Base-by-base conservation (phyloP, 2,888 invertebrate species). In the Nephrotoma flavescens region DNA sequence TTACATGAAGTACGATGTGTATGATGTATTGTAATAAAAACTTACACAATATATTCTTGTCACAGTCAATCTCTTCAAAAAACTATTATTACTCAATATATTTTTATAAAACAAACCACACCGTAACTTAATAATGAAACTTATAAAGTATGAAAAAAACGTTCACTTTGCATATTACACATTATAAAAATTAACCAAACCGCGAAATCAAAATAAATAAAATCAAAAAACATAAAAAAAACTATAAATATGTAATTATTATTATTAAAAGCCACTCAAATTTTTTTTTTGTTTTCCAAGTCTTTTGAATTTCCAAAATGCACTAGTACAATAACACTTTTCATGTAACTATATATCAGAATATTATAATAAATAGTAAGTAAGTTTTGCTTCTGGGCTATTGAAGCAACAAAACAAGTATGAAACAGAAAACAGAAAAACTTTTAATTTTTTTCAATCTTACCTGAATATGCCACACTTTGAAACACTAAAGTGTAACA, bases 391-490 rank as follows among this genome's bases (percentile, higher is more conserved):
- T 71, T 71, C 71, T 71, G 71, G 71, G 71, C 71, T 71, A 71
- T 71, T 71, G 71, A 71, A 71, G 31, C 71, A 71, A 71, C 71
- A 71, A 71, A 71, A 71, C 71, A 71, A 71, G 71, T 71, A 71
- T 71, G 71, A 71, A 71, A 71, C 71, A 71, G 71, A 84, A 84
- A 84, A 84, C 84, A 84, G 84, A 84, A 84, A 41, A 84, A 42
- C 42, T 84, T 84, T 84, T 84, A 42, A 15, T 84, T 41, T 84
- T n/a, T 42, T 84, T 84, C n/a, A 84, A 84, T 15, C 97, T 97
- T 96, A 97, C 97, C 97, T 93, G 96, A 97, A 94, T 96, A 97
- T 93, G 97, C 97, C 95, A 97, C 96, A 94, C 96, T 96, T 95
- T 97, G 97, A 96, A 97, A 97, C 96, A 96, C 96, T 97, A 95